Evolutionary conservation across 2,797 vertebrate genomes (phyloP), one percentile per base, ranked within the genome.

Genomic region (Scomberomorus guttatus): DNA sequence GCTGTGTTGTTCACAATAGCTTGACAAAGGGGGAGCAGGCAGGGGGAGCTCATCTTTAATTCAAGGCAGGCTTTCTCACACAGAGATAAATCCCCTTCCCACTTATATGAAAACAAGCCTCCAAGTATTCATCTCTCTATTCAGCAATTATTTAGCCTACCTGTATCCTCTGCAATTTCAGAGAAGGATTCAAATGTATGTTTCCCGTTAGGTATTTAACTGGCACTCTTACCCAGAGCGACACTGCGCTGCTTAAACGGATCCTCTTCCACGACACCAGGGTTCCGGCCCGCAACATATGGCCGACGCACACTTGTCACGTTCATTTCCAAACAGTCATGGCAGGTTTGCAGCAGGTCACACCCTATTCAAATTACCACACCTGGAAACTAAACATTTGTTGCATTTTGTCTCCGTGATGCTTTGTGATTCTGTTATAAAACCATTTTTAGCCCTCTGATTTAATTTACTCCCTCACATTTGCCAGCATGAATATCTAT

Each of bases 41-140:
- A 81, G 22, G 34, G 68, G 72, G 65, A 72, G 81, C 92, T 93
- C 89, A 93, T 93, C 87, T 92, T 91, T 90, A 88, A 91, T 93
- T 93, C 91, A 93, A 85, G 58, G 75, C 77, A 81, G 77, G 72
- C 54, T 80, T 84, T 77, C 62, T 82, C 81, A 71, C 82, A 82
- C 79, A 65, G 79, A 85, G 83, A 92, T 90, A 91, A 92, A 92
- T 88, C 91, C 90, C 78, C 84, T 85, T 66, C 71, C 83, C 83
- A 88, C 58, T 90, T 90, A 83, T 68, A 67, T 18, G 15, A 29
- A 11, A 42, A 42, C 46, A 59, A 44, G 69, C 76, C 75, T 78
- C 69, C 62, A 79, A 77, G 81, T 81, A 85, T 86, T 85, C 79
- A 87, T 88, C 65, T 86, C 71, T 82, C 71, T 60, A 80, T 91